Evolutionary conservation across 2,888 invertebrate species (phyloP).

Genomic region (Aricia artaxerxes): DNA sequence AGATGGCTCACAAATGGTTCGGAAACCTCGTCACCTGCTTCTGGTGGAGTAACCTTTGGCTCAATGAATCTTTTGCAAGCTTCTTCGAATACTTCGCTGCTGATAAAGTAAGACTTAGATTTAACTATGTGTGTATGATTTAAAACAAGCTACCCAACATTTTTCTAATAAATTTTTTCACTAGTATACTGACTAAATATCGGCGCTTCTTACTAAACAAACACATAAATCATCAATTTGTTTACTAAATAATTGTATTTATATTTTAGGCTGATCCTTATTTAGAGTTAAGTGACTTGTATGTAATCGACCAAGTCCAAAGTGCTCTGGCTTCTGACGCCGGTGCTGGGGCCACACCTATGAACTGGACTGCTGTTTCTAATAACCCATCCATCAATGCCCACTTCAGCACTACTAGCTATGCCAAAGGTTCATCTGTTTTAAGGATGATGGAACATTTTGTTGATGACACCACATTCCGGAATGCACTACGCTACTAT

Average conservation of each 20-base stretch:
- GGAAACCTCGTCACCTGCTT: constrained; percentile 88
- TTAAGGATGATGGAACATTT: constrained; percentile 85
- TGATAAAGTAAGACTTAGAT: constrained; percentile 62
- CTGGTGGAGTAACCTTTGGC: constrained; percentile 89
- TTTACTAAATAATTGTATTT: constrained; percentile 1
- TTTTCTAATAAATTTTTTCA: background rate
- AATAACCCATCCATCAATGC: constrained; percentile 73
- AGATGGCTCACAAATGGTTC: constrained; percentile 92
- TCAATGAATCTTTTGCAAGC: constrained; percentile 85
- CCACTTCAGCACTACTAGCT: constrained; percentile 85
- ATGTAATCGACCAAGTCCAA: constrained; percentile 85
- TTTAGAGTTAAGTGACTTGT: constrained; percentile 78
- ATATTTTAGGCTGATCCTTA: constrained; percentile 57
- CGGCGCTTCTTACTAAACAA: background rate
- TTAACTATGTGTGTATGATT: background rate
- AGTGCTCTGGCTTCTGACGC: constrained; percentile 82
- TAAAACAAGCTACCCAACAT: background rate
- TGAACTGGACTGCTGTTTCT: constrained; percentile 78
- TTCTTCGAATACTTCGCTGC: constrained; percentile 86
- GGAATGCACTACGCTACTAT: constrained; percentile 79
- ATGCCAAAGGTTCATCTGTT: constrained; percentile 84
- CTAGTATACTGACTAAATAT: background rate
- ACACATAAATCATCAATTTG: background rate
- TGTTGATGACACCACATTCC: constrained; percentile 78
- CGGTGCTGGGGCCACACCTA: constrained; percentile 58